These are phyloP conservation scores for Chionodraco myersi DNA, from an alignment of 2,113 vertebrate species.

Conservation along the genomic window DNA sequence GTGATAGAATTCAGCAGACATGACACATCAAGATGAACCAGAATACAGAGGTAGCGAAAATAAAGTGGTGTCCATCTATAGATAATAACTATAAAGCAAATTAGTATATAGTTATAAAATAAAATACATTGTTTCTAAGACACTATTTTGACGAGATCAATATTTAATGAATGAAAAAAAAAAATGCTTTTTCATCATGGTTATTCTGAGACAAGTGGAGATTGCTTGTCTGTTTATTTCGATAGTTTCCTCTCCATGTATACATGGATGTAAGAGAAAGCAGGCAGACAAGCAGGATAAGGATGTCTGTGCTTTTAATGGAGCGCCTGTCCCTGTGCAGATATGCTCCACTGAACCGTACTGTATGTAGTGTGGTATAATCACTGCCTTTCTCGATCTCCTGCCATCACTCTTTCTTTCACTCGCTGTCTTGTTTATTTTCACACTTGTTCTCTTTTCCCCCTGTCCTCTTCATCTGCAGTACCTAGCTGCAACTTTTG, in stretches of 20 bases:
- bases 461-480: conserved; percentile 51
- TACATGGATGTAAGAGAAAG: conserved; percentile 61
- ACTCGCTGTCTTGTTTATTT: conserved; percentile 70
- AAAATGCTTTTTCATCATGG: conserved; percentile 31
- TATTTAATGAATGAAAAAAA: not conserved
- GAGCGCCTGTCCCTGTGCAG: conserved; percentile 72
- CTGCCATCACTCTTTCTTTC: conserved; percentile 72
- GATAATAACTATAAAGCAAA: no score
- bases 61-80: no score
- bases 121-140: no score
- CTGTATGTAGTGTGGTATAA: conserved; percentile 74
- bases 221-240: conserved; percentile 44
- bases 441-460: conserved; percentile 59
- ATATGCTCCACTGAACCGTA: conserved; percentile 81
- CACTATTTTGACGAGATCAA: no score
- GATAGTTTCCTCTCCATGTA: conserved; percentile 45
- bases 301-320: conserved; percentile 73
- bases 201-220: conserved; percentile 33
- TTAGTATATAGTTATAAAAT: no score
- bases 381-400: conserved; percentile 68
- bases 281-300: conserved; percentile 58
- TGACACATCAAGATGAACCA: not conserved
- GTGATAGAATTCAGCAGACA: not conserved
- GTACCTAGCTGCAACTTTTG: conserved; percentile 55
- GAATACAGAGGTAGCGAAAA: not conserved